Evolutionary conservation across 1,140 invertebrate species (phyloP), one percentile per base, ranked within the genome.

Genomic region (Pseudomyrmex flavicornis): DNA sequence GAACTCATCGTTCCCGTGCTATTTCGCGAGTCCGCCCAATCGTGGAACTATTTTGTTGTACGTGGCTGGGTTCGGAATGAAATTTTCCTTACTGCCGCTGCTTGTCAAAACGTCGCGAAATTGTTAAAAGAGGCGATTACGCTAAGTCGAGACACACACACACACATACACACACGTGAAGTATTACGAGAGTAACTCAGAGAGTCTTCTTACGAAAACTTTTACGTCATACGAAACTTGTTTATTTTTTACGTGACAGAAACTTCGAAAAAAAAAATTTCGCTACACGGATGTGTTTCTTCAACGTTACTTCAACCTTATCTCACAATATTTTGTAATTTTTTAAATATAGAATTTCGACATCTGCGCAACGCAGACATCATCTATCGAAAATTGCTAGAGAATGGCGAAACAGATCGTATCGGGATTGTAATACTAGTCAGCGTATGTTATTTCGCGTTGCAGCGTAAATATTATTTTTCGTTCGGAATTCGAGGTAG

Each of bases 21-120:
- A 80, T 80, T 80, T 80, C 76, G 66, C 65, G 70, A 80, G 76
- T 80, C 20, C 66, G 66, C 66, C 54, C 76, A 80, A 80, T 80
- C 76, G 76, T 72, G 70, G 54, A 80, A 80, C 76, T 80, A 80
- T 80, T 80, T 80, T 80, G 76, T 80, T 72, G 76, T 72, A 80
- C 76, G 76, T 80, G 76, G 76, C 66, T 15, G 44, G 76, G 1
- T 70, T 80, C 22, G 22, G 44, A 80, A 80, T 80, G 66, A 80
- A 61, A 80, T 80, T 80, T 80, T 80, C 44, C 44, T 80, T 80
- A 61, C 66, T 80, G 17, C 54, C n/a, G 76, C 8, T 50, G 65
- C 76, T 80, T 59, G 76, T 80, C 76, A 80, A 72, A 70, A 61
- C 17, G 54, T 35, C 56, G 2, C 66, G 44, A 59, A 79, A 80